Evolutionary conservation across 2,888 invertebrate species (phyloP).

Genomic region (Syrphus vitripennis): DNA sequence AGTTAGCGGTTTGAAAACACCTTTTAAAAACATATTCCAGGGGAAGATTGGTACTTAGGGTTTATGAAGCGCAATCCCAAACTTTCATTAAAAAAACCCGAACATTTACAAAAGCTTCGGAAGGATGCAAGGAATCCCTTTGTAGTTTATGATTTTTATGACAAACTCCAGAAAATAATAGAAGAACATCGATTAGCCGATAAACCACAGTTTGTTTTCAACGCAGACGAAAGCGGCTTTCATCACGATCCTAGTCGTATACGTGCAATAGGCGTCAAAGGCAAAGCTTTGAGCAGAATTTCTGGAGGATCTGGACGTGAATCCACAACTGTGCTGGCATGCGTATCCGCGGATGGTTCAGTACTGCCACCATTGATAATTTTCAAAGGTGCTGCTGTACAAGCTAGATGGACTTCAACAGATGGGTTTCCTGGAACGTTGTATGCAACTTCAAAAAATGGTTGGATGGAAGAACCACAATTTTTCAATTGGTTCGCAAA

Average conservation of each 20-base stretch:
- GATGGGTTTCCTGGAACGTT: neutral
- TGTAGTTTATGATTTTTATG: conserved; percentile 32
- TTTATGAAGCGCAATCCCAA: neutral
- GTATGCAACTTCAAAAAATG: neutral
- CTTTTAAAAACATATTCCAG: neutral
- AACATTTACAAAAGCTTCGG: conserved; percentile 13
- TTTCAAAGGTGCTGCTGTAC: too few species aligned
- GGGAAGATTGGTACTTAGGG: neutral
- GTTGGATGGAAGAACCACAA: too few species aligned
- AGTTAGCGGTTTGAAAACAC: neutral
- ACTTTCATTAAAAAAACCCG: conserved; percentile 11
- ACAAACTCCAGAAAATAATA: conserved; percentile 11
- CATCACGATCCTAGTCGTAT: neutral
- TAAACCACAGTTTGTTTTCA: conserved; percentile 21
- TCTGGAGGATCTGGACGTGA: neutral
- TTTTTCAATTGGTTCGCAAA: too few species aligned
- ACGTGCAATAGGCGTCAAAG: neutral
- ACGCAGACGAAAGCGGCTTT: conserved; percentile 2
- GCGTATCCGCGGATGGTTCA: neutral
- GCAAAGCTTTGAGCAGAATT: neutral
- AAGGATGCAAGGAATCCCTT: conserved; percentile 15
- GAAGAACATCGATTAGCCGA: neutral
- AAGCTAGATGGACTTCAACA: too few species aligned
- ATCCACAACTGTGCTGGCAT: neutral
- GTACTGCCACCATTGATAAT: too few species aligned